Percentiles rank a stretch among this genome's conserved stretches.
Conservation (phyloP, 1,140 invertebrate genomes). For the Nasonia longicornis region DNA sequence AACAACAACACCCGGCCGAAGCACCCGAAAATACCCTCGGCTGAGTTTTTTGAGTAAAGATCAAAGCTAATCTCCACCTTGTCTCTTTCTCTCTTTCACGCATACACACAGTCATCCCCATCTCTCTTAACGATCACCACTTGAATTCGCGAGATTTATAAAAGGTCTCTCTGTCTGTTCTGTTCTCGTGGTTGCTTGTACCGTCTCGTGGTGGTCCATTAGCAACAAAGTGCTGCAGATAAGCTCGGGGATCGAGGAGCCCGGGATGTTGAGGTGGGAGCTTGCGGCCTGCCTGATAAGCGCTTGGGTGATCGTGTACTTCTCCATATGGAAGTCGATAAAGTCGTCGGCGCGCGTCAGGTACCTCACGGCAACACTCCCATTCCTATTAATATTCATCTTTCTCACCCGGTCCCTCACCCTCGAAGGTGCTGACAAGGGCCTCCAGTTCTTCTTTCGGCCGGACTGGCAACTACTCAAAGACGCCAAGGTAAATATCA, state of each 20-base stretch:
- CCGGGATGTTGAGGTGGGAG: constrained; percentile 87
- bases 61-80: not conserved
- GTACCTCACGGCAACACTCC: constrained; percentile 89
- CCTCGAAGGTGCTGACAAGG: constrained; percentile 83
- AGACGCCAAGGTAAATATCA: constrained; percentile 77
- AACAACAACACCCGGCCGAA: constrained; percentile 73
- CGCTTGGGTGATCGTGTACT: constrained; percentile 92
- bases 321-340: constrained; percentile 93
- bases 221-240: constrained; percentile 88
- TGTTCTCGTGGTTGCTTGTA: constrained; percentile 16
- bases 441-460: constrained; percentile 86
- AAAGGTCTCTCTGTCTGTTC: not conserved
- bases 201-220: constrained; percentile 58
- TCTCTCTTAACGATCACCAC: too few species aligned
- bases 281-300: constrained; percentile 86
- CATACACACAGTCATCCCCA: too few species aligned
- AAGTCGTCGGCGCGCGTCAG: constrained; percentile 84
- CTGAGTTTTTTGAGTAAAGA: constrained; percentile 89
- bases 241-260: constrained; percentile 82
- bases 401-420: constrained; percentile 84
- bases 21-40: constrained; percentile 79
- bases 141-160: not conserved
- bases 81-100: not conserved
- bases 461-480: constrained; percentile 88
- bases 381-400: constrained; percentile 84